Conservation (phyloP, 1,140 invertebrate species). For the Drosophila fuyamai region DNA sequence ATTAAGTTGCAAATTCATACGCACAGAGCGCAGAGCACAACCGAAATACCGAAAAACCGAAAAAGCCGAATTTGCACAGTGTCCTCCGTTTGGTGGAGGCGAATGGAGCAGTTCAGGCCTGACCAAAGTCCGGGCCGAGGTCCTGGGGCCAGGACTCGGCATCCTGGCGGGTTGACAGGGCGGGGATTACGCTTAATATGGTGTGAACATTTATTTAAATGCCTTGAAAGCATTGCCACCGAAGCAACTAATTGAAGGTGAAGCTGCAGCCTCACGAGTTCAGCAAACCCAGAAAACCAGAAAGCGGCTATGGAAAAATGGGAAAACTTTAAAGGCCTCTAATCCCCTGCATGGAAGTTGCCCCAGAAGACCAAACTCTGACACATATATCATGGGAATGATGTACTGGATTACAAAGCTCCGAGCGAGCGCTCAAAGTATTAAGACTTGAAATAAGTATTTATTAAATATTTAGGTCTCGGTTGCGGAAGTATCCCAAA, state of each 20-base stretch:
- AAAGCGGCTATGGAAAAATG: background rate
- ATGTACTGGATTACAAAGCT: background rate
- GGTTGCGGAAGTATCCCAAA: background rate
- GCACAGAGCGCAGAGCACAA: constrained; percentile 4
- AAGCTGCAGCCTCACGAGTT: background rate
- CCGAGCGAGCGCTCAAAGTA: background rate
- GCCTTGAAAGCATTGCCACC: constrained; percentile 5
- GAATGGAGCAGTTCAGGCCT: background rate
- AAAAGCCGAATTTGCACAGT: background rate
- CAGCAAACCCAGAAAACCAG: too few species aligned
- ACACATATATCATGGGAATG: background rate
- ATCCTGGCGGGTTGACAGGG: constrained; percentile 15
- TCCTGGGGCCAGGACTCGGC: background rate
- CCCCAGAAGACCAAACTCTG: background rate
- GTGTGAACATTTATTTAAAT: constrained; percentile 63
- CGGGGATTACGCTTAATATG: constrained; percentile 57
- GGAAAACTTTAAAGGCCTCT: constrained; percentile 3
- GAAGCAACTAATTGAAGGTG: constrained; percentile 30
- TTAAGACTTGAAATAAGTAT: background rate
- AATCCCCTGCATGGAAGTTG: background rate
- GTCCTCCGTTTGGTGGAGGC: background rate
- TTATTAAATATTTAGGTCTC: background rate
- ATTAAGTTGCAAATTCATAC: constrained; percentile 63
- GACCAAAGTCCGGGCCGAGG: background rate
- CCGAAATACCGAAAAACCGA: background rate